Evolutionary conservation across 1,140 invertebrate genomes (phyloP).

Genomic region (Drosophila mayri): DNA sequence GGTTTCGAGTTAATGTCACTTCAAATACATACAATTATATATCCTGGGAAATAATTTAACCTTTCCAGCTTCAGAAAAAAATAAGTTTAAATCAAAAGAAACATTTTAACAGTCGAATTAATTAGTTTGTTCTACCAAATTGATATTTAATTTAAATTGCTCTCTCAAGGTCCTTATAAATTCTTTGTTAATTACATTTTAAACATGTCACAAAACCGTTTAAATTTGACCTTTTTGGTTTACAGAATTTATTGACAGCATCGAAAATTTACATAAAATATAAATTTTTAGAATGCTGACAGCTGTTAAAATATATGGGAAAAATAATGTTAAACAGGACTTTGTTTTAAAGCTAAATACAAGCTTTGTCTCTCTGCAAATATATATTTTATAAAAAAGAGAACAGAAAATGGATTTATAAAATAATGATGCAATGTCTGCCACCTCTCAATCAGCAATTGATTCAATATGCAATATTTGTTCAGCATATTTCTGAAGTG

Average conservation of each 20-base stretch:
- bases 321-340: not conserved
- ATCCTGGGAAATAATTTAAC: constrained; percentile 18
- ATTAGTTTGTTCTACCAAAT: constrained; percentile 52
- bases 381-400: not conserved
- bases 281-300: not conserved
- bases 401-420: not conserved
- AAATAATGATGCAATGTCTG: not conserved
- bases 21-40: constrained; percentile 42
- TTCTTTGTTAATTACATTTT: not conserved
- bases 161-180: constrained; percentile 14
- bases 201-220: not conserved
- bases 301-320: not conserved
- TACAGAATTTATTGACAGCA: not conserved
- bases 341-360: not conserved
- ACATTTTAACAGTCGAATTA: constrained; percentile 54
- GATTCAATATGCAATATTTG: not conserved
- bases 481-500: constrained; percentile 3
- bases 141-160: constrained; percentile 54
- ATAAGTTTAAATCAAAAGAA: too few species aligned
- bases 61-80: constrained; percentile 8
- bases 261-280: not conserved
- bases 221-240: not conserved
- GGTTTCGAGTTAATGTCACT: constrained; percentile 51
- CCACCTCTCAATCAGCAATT: not conserved
- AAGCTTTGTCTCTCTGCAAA: not conserved